Evolutionary conservation across 2,113 vertebrate species (phyloP).

Genomic region (Uria lomvia): DNA sequence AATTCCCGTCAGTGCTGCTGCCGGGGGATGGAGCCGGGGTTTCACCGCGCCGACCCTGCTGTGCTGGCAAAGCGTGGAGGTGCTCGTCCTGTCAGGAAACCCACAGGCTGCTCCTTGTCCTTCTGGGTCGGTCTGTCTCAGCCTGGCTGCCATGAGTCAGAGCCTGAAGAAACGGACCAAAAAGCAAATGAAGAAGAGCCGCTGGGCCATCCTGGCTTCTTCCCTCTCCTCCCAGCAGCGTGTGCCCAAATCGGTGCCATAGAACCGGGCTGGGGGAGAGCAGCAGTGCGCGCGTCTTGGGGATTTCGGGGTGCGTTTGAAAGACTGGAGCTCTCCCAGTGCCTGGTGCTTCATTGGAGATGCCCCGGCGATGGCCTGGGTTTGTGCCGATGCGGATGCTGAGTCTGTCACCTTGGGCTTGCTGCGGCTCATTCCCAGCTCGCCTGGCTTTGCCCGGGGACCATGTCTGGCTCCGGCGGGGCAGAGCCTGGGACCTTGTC

Average conservation of each 20-base stretch:
- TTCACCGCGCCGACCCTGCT: neutral
- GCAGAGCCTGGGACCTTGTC: neutral
- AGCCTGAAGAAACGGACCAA: neutral
- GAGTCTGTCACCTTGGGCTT: accelerated
- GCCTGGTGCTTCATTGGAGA: neutral
- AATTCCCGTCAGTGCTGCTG: neutral
- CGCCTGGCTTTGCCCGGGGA: neutral
- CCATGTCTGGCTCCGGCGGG: accelerated
- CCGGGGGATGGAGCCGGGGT: neutral
- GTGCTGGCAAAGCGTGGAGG: too few relatives aligned
- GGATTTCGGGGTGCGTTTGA: neutral
- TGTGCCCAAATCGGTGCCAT: too few relatives aligned
- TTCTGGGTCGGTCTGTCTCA: neutral
- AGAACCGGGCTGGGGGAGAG: neutral
- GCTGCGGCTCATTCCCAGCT: neutral
- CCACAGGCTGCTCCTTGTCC: neutral
- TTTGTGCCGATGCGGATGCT: neutral
- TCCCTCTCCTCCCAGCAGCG: accelerated
- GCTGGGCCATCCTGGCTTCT: neutral
- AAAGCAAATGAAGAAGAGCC: neutral
- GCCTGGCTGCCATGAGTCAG: neutral
- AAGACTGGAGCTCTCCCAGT: neutral
- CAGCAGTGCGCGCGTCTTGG: accelerated
- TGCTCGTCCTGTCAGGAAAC: neutral
- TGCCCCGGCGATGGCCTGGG: neutral